Evolutionary conservation across 2,888 invertebrate species (phyloP), one percentile per base, ranked within the genome.

Genomic region (Digitonthophagus gazella): DNA sequence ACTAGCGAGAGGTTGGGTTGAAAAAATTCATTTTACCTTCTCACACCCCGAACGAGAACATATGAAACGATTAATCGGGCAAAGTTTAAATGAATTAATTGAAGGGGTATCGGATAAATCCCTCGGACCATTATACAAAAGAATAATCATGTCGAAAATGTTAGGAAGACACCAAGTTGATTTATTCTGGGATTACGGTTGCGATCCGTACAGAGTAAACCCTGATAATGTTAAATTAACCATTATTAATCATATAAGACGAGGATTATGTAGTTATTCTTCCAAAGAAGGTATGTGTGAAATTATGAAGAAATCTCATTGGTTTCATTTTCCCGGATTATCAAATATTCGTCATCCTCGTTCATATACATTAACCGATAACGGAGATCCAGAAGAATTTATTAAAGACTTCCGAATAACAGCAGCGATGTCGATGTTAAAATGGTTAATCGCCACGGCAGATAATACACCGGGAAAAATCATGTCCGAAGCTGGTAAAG

Each of bases 391-490:
- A 58, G 85, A 85, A 67, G 86, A 85, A 18, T 91, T 91, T 77
- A 79, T 87, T 67, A 86, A 87, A 73, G 95, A 96, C 80, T 96
- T 89, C 79, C 88, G 90, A 78, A 84, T 91, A 66, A 94, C 93
- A 1, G 91, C 93, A 2, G 93, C 93, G 73, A 88, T 91, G 65
- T 90, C 90, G 72, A 83, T 95, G 67, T 80, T 96, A 55, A 90
- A 91, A 77, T 91, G 87, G 84, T 83, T 88, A 64, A 82, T 85
- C 1, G 74, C 75, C n/a, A 74, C 68, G 4, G 65, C 65, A 58
- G 72, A 74, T 15, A 67, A 72, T 72, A 54, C 63, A 22, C 66
- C 68, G 15, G 65, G 66, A 6, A 70, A 67, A 16, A 64, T 89
- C 11, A 85, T 88, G 75, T 78, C 81, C n/a, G 77, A 83, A 1